These are phyloP conservation scores for Botia almorhae DNA, from an alignment of 2,797 vertebrate species.

Conservation along the genomic window DNA sequence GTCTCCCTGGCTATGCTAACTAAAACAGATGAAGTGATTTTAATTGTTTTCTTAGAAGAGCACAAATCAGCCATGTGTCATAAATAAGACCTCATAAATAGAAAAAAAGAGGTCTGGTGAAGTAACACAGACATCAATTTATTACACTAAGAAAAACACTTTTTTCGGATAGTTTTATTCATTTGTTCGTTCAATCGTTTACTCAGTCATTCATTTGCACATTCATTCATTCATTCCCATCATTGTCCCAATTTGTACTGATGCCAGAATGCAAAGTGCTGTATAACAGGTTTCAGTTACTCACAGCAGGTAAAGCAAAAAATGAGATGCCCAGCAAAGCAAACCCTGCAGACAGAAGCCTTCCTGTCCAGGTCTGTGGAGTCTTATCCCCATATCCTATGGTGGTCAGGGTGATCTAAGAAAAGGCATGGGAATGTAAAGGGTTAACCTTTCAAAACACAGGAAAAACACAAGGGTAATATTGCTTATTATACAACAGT, in stretches of 20 bases:
- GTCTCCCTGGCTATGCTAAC: background rate
- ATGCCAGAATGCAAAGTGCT: background rate
- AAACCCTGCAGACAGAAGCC: conserved; percentile 93
- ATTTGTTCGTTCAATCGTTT: no score
- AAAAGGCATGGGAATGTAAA: conserved; percentile 44
- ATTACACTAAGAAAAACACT: background rate
- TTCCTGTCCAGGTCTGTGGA: conserved; percentile 94
- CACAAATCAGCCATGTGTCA: conserved; percentile 1
- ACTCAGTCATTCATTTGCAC: no score
- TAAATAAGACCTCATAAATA: conserved; percentile 1
- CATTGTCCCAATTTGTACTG: background rate
- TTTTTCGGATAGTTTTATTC: no score
- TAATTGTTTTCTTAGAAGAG: background rate
- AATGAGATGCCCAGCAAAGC: conserved; percentile 97
- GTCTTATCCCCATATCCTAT: conserved; percentile 99
- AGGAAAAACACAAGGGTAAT: background rate
- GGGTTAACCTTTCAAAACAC: conserved; percentile 8
- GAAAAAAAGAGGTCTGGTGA: background rate
- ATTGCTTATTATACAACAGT: background rate
- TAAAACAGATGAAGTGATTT: conserved; percentile 41
- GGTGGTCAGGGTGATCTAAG: conserved; percentile 95
- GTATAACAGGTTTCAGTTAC: conserved; percentile 65
- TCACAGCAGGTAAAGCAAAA: conserved; percentile 96
- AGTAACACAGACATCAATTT: background rate
- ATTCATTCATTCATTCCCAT: background rate